Conservation (phyloP, 2,113 vertebrate species). For the Zosterops japonicus region DNA sequence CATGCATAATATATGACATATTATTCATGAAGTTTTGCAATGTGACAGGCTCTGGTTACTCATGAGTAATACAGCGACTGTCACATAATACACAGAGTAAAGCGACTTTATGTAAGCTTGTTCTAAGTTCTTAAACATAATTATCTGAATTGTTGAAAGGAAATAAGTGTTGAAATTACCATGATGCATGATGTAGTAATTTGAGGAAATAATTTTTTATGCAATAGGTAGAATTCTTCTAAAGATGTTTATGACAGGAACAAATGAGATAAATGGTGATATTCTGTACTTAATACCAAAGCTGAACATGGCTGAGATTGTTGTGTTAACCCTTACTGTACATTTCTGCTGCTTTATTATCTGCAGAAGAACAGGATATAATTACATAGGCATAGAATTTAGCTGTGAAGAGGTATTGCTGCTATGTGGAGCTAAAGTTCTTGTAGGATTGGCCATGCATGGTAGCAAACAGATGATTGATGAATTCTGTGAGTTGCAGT, state of each 20-base stretch:
- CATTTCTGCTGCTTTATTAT: neutral
- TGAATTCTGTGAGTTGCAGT: neutral
- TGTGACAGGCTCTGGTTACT: conserved; percentile 49
- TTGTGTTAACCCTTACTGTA: neutral
- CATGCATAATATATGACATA: conserved; percentile 52
- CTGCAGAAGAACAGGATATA: neutral
- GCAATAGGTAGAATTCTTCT: neutral
- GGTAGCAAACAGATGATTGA: neutral
- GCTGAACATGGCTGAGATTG: neutral
- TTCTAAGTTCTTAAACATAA: conserved; percentile 53
- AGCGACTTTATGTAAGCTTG: conserved; percentile 19
- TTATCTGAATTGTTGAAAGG: conserved; percentile 51
- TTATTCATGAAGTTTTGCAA: conserved; percentile 56
- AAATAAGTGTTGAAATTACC: conserved; percentile 51
- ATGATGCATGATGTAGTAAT: neutral
- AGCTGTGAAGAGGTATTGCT: neutral
- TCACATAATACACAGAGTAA: conserved; percentile 32
- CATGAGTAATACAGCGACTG: conserved; percentile 20
- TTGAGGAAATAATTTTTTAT: neutral
- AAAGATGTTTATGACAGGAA: neutral
- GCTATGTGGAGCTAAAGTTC: neutral
- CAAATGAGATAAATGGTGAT: conserved; percentile 24
- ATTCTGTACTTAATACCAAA: neutral
- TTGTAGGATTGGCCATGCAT: neutral
- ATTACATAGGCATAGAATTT: neutral